phyloP scores from a whole-genome alignment of 2,113 vertebrate species.

The Catharus minimus region DNA sequence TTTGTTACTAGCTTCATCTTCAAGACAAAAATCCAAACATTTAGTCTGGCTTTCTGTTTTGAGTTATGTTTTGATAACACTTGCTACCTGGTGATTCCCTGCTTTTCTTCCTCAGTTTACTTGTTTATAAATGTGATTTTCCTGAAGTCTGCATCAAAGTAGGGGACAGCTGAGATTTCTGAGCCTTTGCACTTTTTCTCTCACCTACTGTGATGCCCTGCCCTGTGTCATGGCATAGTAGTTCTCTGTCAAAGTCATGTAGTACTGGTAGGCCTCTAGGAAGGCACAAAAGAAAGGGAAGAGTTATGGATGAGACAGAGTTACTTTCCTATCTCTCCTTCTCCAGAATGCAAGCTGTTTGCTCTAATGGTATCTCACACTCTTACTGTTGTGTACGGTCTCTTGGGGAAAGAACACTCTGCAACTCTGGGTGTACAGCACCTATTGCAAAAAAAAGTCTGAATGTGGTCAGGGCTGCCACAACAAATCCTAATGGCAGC shows the following conservation, averaged over 20 bases:
- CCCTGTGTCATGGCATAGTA: background rate
- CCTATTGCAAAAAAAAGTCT: background rate
- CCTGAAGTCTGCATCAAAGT: background rate
- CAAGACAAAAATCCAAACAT: background rate
- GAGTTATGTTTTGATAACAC: background rate
- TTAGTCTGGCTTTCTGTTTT: background rate
- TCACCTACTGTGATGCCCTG: background rate
- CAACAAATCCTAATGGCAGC: background rate
- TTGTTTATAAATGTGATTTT: background rate
- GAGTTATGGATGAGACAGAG: background rate
- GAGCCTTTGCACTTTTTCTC: background rate
- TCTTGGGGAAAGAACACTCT: background rate
- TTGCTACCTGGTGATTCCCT: background rate
- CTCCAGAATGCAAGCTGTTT: background rate
- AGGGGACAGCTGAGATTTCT: background rate
- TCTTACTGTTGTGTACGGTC: background rate
- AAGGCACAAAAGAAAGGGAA: background rate
- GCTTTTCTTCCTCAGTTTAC: background rate
- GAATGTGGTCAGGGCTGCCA: background rate
- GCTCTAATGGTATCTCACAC: background rate
- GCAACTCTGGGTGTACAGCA: accelerated
- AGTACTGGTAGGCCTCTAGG: background rate
- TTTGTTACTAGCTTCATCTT: background rate
- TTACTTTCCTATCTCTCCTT: background rate
- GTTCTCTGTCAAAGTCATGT: background rate